Conservation (phyloP, 2,888 invertebrate genomes). For the Cyaniris semiargus region DNA sequence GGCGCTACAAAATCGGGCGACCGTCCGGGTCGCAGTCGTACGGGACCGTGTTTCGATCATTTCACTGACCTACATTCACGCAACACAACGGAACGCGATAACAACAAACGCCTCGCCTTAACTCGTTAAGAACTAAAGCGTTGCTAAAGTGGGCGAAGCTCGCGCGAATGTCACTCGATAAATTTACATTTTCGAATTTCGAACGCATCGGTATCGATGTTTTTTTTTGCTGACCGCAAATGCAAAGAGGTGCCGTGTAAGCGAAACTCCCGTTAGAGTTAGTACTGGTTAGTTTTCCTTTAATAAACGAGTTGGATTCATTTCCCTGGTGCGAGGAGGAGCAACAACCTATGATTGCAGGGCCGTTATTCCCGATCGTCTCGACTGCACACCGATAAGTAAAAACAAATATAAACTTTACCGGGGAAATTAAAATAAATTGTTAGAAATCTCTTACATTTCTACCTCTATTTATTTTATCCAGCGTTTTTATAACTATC, state of each 20-base stretch:
- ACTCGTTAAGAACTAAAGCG: slow-evolving; percentile 33
- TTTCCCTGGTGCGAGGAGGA: slow-evolving; percentile 65
- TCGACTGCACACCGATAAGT: slow-evolving; percentile 65
- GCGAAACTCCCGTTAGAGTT: slow-evolving; percentile 25
- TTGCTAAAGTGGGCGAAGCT: no score
- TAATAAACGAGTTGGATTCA: slow-evolving; percentile 57
- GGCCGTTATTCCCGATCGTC: slow-evolving; percentile 76
- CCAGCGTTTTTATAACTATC: neutral
- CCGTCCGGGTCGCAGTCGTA: slow-evolving; percentile 69
- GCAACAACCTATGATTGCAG: slow-evolving; percentile 80
- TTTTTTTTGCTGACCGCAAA: slow-evolving; percentile 13
- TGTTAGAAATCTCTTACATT: neutral
- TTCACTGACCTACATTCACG: slow-evolving; percentile 76
- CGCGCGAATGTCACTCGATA: neutral
- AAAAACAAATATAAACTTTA: slow-evolving; percentile 53
- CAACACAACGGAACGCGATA: slow-evolving; percentile 47
- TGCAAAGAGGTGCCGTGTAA: slow-evolving; percentile 15
- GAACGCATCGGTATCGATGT: slow-evolving; percentile 30
- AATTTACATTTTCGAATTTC: slow-evolving; percentile 22
- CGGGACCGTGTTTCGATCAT: slow-evolving; percentile 76
- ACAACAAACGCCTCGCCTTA: slow-evolving; percentile 40
- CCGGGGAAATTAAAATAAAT: slow-evolving; percentile 31
- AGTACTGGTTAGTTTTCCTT: slow-evolving; percentile 51
- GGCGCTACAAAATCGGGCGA: slow-evolving; percentile 64
- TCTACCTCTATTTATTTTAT: neutral